phyloP scores from a whole-genome alignment of 2,888 invertebrate genomes.

The Caenorhabditis panamensis region DNA sequence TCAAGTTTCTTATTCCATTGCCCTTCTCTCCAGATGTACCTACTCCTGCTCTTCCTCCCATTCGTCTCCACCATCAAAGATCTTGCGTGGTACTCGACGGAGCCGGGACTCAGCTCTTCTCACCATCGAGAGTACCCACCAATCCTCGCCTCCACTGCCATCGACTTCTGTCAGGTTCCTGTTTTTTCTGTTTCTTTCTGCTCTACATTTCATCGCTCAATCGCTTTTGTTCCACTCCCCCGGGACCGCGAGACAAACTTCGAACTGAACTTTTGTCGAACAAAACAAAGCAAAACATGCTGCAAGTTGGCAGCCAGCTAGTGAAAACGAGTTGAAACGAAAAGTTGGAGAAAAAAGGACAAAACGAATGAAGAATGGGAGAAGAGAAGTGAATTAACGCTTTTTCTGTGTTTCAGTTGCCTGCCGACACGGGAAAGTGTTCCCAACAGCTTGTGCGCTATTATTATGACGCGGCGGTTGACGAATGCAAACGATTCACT shows the following conservation, averaged over 20 bases:
- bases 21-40: constrained; percentile 23
- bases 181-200: constrained; percentile 27
- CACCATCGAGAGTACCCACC: constrained; percentile 17
- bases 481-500: constrained; percentile 76
- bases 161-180: constrained; percentile 65
- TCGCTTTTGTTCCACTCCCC: constrained; percentile 26
- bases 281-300: constrained; percentile 16
- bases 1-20: background rate
- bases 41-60: constrained; percentile 30
- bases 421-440: constrained; percentile 75
- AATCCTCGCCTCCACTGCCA: constrained; percentile 59
- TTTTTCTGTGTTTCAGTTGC: constrained; percentile 64
- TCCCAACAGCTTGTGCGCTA: constrained; percentile 74
- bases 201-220: constrained; percentile 49
- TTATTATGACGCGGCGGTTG: constrained; percentile 73
- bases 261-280: constrained; percentile 50
- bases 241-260: constrained; percentile 26
- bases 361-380: constrained; percentile 8
- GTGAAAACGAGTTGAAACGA: background rate
- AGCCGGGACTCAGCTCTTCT: constrained; percentile 23
- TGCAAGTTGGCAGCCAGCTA: no score
- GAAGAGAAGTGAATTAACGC: no score
- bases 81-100: constrained; percentile 56
- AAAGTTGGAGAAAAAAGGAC: constrained; percentile 7
- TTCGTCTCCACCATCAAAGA: constrained; percentile 18